Base-by-base conservation (phyloP, 2,113 vertebrate species). In the Sterna hirundo region DNA sequence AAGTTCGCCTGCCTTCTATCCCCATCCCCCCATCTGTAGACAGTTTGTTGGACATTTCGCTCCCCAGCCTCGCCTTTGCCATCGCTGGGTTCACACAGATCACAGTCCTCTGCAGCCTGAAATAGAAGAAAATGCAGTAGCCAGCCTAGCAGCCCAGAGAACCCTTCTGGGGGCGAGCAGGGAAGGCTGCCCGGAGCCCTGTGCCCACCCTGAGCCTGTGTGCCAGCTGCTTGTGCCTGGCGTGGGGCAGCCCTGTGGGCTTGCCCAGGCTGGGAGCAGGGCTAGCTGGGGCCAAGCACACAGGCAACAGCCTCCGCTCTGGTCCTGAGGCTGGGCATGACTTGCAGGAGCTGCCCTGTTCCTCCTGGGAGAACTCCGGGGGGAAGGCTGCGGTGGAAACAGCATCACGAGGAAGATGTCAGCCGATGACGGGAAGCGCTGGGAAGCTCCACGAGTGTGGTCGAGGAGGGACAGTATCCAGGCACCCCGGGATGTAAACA, bases 401-500 rank as follows among this genome's bases (percentile, higher is more conserved):
- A 0, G 58, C 29, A 22, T 3, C 10, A 13, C 2, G 16, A 96
- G 86, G 83, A 84, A 84, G 94, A 86, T 44, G 86, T 93, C 80
- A 74, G 64, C 15, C 0, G 3, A 54, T 92, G 94, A 83, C 1
- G 12, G 93, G 91, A 87, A 82, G 71, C 3, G 1, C 58, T 68
- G 72, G 86, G 91, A 78, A 93, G 64, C 66, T 17, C 92, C 93
- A 44, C 3, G 5, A 88, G 84, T 80, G 92, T 95, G 93, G 84
- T 80, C 46, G 38, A 51, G 62, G 74, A 84, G 62, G 69, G 69
- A 83, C 61, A 91, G 91, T 90, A 68, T 95, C 94, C 89, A 91
- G 93, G 94, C 76, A 52, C 71, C 72, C 92, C 0, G 5, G 90
- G 88, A 68, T 84, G 85, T 93, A 95, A 96, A 96, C 96, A 95